Conservation (phyloP, 2,888 invertebrate species). For the Harpagoxenus sublaevis region DNA sequence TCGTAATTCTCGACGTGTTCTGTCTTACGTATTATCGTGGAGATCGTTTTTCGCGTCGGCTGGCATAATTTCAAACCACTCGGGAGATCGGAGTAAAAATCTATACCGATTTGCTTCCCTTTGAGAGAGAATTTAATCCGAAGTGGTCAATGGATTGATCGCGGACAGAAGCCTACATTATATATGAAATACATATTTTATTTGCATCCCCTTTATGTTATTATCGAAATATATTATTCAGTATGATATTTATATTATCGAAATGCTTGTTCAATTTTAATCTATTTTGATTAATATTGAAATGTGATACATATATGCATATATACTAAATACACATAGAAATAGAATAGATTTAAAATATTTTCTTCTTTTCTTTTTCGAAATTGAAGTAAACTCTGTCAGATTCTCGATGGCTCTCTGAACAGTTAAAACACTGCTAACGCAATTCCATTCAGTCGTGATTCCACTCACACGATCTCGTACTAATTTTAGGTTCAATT, state of each 20-base stretch:
- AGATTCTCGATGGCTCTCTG: background rate
- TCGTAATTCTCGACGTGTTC: slow-evolving; percentile 71
- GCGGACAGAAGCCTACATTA: background rate
- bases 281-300: background rate
- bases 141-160: background rate
- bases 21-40: slow-evolving; percentile 69
- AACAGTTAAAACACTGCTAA: background rate
- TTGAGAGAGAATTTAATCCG: slow-evolving; percentile 35
- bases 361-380: background rate
- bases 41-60: slow-evolving; percentile 37
- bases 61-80: slow-evolving; percentile 51
- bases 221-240: slow-evolving; percentile 10
- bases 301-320: background rate
- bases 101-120: slow-evolving; percentile 25
- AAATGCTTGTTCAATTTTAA: background rate
- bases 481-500: slow-evolving; percentile 42
- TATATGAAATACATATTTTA: slow-evolving; percentile 16
- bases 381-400: background rate
- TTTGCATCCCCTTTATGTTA: background rate
- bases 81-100: slow-evolving; percentile 27
- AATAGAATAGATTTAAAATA: background rate
- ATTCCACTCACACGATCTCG: slow-evolving; percentile 19
- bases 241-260: slow-evolving; percentile 5
- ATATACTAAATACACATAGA: background rate
- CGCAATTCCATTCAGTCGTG: background rate